Evolutionary conservation across 2,888 invertebrate species (phyloP), one percentile per base, ranked within the genome.

Genomic region (Nephrocerus scutellatus): DNA sequence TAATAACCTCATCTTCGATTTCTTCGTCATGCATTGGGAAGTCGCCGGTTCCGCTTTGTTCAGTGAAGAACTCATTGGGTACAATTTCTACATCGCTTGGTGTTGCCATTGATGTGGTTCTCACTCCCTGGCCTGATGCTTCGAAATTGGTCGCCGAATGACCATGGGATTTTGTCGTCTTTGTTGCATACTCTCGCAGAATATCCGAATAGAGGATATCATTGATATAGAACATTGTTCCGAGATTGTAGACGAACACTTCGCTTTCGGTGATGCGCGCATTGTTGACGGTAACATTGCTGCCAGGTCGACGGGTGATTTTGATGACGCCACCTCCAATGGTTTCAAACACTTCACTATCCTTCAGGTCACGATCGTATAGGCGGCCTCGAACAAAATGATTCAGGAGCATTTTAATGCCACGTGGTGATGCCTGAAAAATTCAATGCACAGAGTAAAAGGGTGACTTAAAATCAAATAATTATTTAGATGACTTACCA

Each of bases 181-280:
- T 60, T 39, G 55, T 55, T 10, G 60, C 56, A 33, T 59, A 60
- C 39, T 66, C 65, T 24, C 59, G 58, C 19, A 68, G 50, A 39
- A 68, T 56, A 36, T 68, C 65, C 13, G 69, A 66, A 55, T 75
- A 76, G 6, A 78, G 62, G 39, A 78, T 72, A 50, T 73, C 73
- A 53, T 77, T 74, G 41, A 78, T 70, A 54, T 74, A 77, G 59
- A 75, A 77, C 76, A 78, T 77, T 41, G 77, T 78, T 30, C 78
- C 78, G 49, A 78, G 59, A 57, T 78, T 78, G 59, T 78, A 79
- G 24, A 79, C 77, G 54, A 77, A 78, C 15, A 77, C 72, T 60
- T 78, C 77, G 51, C 73, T 73, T 57, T 77, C 75, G 14, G 75
- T 71, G 25, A 77, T 74, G 48, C 71, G 68, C 10, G 75, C 76